phyloP scores from a whole-genome alignment of 2,113 vertebrate genomes.

The Bubalus kerabau region DNA sequence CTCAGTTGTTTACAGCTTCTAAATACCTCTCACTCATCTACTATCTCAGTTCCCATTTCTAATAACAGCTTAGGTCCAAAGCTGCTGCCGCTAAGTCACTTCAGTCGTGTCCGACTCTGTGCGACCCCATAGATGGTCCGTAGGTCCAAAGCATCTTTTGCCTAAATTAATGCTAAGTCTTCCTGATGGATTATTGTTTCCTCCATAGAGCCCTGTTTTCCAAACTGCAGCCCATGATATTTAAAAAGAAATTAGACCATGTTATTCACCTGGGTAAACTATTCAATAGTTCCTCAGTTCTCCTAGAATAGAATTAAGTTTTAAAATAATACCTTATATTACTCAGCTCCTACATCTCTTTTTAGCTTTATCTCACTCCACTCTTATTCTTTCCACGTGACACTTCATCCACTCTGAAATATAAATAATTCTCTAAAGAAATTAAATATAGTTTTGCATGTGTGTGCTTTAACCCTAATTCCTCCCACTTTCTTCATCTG shows the following conservation, averaged over 20 bases:
- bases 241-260: not conserved
- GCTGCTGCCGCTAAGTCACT: not conserved
- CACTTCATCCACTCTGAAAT: not conserved
- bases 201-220: not conserved
- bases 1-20: not conserved
- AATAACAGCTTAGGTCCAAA: not conserved
- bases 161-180: not conserved
- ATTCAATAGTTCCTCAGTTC: not conserved
- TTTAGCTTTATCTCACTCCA: not conserved
- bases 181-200: not conserved
- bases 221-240: not conserved
- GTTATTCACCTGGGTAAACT: not conserved
- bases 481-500: not conserved
- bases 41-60: not conserved
- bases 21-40: not conserved
- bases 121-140: too few species aligned
- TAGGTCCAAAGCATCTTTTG: not conserved
- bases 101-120: too few species aligned
- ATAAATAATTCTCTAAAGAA: not conserved
- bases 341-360: not conserved
- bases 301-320: not conserved
- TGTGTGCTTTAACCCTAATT: not conserved
- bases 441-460: not conserved
- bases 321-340: not conserved
- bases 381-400: not conserved